Evolutionary conservation across 2,797 vertebrate species (phyloP), one percentile per base, ranked within the genome.

Genomic region (Sphenodon punctatus): DNA sequence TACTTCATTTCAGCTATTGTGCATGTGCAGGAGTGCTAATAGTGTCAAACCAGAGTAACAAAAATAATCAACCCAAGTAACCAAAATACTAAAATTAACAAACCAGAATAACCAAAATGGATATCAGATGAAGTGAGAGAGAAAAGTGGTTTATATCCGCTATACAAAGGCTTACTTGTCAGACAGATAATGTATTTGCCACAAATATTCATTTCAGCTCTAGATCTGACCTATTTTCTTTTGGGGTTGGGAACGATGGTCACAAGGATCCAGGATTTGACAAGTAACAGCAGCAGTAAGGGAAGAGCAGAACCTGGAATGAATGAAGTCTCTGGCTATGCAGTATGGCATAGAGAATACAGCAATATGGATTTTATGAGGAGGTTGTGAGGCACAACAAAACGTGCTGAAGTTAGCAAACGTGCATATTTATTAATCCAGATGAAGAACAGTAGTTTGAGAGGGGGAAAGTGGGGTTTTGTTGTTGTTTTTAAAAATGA

Each of bases 401-500:
- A 85, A 65, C 43, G 66, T 66, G 27, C 45, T 80, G 84, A 84
- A 86, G 27, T 25, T 48, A 82, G 42, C 20, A 86, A 84, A 77
- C 59, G 5, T 22, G 12, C 72, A 55, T 81, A 85, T 78, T 80
- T 79, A 75, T 80, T 87, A 85, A 84, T 48, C 34, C 42, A 84
- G 39, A 46, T 70, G 42, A 92, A 90, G 34, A 41, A 67, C 36
- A 72, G 51, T 61, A 61, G 34, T 65, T n/a, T 56, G 49, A 89
- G 78, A 90, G n/a, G n/a, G n/a, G n/a, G n/a, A n/a, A n/a, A n/a
- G n/a, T n/a, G n/a, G n/a, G n/a, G n/a, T n/a, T n/a, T n/a, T n/a
- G n/a, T n/a, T n/a, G n/a, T n/a, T n/a, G n/a, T 90, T 93, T 77
- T 85, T 74, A 68, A 90, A n/a, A 67, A 87, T 85, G 69, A 83